Evolutionary conservation across 1,140 invertebrate species (phyloP).

Genomic region (Aphelenchoides fujianensis): DNA sequence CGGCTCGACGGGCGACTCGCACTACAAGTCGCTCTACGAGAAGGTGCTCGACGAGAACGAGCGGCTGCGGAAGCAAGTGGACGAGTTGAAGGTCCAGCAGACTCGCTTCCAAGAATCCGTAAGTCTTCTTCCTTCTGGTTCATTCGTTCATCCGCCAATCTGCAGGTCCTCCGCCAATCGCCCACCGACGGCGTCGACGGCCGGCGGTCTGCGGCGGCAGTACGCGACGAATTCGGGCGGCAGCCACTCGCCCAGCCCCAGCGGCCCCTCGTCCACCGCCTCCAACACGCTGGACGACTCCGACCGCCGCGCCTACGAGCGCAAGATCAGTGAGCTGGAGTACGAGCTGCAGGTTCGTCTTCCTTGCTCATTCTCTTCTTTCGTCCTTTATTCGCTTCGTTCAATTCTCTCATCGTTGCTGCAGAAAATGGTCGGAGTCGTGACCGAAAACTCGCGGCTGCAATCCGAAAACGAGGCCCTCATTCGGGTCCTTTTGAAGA

Average conservation of each 20-base stretch:
- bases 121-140: conserved; percentile 18
- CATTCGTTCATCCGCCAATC: not conserved
- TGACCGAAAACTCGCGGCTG: conserved; percentile 26
- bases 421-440: conserved; percentile 4
- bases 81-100: conserved; percentile 10
- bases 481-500: conserved; percentile 38
- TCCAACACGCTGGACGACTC: conserved; percentile 31
- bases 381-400: too few species aligned
- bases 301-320: conserved; percentile 41
- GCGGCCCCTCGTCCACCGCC: not conserved
- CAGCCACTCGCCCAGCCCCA: conserved; percentile 3
- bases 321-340: conserved; percentile 43
- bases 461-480: conserved; percentile 39
- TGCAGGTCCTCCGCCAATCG: conserved; percentile 4
- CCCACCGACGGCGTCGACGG: not conserved
- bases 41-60: conserved; percentile 40
- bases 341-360: conserved; percentile 45
- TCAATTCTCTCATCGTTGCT: conserved; percentile 16
- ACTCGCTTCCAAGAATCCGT: conserved; percentile 1
- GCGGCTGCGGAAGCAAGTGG: conserved; percentile 26
- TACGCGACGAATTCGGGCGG: conserved; percentile 6
- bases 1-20: conserved; percentile 8
- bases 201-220: not conserved
- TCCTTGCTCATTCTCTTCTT: too few species aligned
- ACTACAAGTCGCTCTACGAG: conserved; percentile 45